Percentiles rank a stretch among this genome's conserved stretches.
Evolutionary conservation across 2,113 vertebrate species (phyloP).

Genomic region (Phalacrocorax brasilianus): DNA sequence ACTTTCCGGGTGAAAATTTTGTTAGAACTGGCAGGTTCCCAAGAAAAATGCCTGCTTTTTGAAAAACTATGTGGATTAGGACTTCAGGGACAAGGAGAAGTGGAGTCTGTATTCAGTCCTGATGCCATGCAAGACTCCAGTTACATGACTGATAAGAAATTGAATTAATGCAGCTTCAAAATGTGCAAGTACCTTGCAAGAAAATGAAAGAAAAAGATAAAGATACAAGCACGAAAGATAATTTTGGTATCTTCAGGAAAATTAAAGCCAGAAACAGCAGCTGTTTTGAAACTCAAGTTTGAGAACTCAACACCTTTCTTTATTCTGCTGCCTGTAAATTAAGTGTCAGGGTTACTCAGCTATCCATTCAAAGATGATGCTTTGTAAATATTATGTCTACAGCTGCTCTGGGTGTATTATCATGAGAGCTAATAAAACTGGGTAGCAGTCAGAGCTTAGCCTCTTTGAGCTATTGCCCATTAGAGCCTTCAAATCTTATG

Average conservation of each 20-base stretch:
- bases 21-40: rapidly evolving
- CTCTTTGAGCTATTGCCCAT: background rate
- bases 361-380: background rate
- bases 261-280: background rate
- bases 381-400: background rate
- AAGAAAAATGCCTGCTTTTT: background rate
- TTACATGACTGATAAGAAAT: background rate
- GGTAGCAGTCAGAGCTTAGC: background rate
- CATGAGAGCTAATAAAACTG: background rate
- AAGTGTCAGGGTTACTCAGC: background rate
- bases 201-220: background rate
- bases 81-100: background rate
- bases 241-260: background rate
- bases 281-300: background rate
- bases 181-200: background rate
- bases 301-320: background rate
- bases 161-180: background rate
- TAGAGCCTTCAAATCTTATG: background rate
- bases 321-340: background rate
- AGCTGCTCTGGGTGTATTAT: background rate
- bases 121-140: background rate
- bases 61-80: background rate
- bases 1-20: background rate
- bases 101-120: background rate
- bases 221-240: background rate